Conservation (phyloP, 2,113 vertebrate genomes). For the Romanogobio albipinnatus region DNA sequence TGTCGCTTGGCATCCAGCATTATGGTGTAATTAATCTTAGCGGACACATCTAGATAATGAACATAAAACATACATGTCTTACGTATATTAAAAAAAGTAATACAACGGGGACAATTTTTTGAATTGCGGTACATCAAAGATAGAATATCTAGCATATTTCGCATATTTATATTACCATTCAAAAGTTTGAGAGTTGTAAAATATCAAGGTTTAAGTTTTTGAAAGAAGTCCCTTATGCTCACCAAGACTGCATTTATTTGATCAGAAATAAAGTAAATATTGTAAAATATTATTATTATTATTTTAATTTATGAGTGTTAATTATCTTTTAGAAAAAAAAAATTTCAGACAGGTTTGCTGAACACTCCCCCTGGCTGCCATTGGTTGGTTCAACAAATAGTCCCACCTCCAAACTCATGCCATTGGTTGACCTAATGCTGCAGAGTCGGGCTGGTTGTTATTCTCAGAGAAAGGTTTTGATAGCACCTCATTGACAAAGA, state of each 20-base stretch:
- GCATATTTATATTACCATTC: not conserved
- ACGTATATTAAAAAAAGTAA: not conserved
- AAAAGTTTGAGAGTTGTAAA: too few species aligned
- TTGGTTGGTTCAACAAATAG: not conserved
- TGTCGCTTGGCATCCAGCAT: constrained; percentile 69
- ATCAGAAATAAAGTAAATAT: too few species aligned
- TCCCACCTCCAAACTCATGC: not conserved
- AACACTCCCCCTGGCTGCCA: not conserved
- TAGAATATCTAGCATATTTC: not conserved
- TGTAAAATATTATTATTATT: too few species aligned
- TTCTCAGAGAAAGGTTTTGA: not conserved
- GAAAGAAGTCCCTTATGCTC: too few species aligned
- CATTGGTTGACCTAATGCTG: not conserved
- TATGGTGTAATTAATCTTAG: constrained; percentile 65
- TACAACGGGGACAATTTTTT: not conserved
- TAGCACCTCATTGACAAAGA: not conserved
- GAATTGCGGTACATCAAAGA: not conserved
- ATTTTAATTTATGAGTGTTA: too few species aligned
- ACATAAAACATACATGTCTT: not conserved
- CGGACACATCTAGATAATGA: constrained; percentile 56
- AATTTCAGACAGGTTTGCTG: not conserved
- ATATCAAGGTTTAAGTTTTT: too few species aligned
- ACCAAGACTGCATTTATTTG: too few species aligned
- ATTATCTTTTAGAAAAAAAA: too few species aligned
- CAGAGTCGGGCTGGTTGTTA: too few species aligned